A percentile compares a stretch with the other conserved stretches of the same genome.
Conservation (phyloP, 2,888 invertebrate genomes). For the Eurois occulta region DNA sequence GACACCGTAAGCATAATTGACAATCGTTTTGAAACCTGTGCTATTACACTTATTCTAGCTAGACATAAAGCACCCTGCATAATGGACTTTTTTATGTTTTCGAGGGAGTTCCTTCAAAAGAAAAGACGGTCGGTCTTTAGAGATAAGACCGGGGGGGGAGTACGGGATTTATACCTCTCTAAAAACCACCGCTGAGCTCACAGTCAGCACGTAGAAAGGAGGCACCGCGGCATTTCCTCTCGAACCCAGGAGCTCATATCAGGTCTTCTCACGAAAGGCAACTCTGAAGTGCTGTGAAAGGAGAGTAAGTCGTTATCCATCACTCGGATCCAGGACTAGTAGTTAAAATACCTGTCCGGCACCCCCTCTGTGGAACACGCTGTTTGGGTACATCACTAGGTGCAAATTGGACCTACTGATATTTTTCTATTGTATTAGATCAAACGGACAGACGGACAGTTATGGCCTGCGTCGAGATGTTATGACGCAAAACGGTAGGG, state of each 20-base stretch:
- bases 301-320: no score
- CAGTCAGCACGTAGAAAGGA: not conserved
- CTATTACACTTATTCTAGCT: not conserved
- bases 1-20: not conserved
- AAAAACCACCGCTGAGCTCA: not conserved
- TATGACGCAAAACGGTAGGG: conserved; percentile 86
- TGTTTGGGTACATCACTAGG: not conserved
- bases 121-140: not conserved
- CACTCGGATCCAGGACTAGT: no score
- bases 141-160: not conserved
- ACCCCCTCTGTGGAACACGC: not conserved
- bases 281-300: no score
- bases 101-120: not conserved
- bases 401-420: conserved; percentile 34
- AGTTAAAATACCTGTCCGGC: not conserved
- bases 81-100: not conserved
- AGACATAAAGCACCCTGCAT: not conserved
- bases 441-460: conserved; percentile 75
- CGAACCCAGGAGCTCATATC: no score
- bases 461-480: conserved; percentile 81
- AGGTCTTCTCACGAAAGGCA: no score
- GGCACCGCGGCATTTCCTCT: not conserved
- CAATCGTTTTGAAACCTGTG: not conserved
- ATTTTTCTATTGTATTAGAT: not conserved
- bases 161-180: not conserved